Evolutionary conservation across 2,113 vertebrate genomes (phyloP).

Genomic region (Pan paniscus): DNA sequence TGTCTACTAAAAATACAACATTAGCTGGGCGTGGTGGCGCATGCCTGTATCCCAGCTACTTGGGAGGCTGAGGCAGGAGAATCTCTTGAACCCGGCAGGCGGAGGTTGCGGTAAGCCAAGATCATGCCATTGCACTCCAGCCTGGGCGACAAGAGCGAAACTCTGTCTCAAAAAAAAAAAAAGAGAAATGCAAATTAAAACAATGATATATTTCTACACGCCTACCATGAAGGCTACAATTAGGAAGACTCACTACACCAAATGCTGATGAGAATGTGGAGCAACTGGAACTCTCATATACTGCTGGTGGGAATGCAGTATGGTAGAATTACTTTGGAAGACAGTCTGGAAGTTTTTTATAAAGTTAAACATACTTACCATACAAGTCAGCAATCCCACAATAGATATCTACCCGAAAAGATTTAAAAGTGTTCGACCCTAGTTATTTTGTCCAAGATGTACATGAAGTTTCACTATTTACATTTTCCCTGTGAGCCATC

Average conservation of each 20-base stretch:
- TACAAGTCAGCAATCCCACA: neutral
- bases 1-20: too few relatives aligned
- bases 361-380: neutral
- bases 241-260: neutral
- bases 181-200: neutral
- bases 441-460: neutral
- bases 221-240: neutral
- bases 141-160: too few relatives aligned
- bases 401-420: neutral
- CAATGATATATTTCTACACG: neutral
- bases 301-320: neutral
- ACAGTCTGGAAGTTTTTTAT: neutral
- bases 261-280: neutral
- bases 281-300: neutral
- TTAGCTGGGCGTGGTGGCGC: too few relatives aligned
- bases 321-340: neutral
- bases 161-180: too few relatives aligned
- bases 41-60: too few relatives aligned
- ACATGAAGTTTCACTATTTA: neutral
- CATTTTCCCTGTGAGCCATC: neutral
- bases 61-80: too few relatives aligned
- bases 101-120: too few relatives aligned
- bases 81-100: too few relatives aligned
- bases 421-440: neutral
- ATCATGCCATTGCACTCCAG: too few relatives aligned